phyloP scores from a whole-genome alignment of 1,140 invertebrate species.

The Drosophila ficusphila region DNA sequence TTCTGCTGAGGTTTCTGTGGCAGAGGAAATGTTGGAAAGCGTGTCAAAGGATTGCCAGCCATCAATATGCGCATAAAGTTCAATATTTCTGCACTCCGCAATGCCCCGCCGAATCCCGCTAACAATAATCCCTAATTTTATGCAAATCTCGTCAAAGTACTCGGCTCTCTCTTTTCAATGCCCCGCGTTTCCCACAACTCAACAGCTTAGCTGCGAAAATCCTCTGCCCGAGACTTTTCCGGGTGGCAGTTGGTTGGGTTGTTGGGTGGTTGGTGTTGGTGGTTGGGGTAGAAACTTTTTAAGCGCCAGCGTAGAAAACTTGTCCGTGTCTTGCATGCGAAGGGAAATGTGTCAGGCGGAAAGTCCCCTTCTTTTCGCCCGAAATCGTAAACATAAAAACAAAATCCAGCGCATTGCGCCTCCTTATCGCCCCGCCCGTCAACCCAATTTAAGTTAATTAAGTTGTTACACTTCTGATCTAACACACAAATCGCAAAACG shows the following conservation, averaged over 20 bases:
- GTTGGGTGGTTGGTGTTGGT: too few relatives aligned
- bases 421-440: constrained; percentile 26
- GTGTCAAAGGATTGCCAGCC: constrained; percentile 50
- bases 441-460: constrained; percentile 76
- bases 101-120: constrained; percentile 71
- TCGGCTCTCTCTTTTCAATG: constrained; percentile 23
- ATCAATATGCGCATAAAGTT: constrained; percentile 81
- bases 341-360: constrained; percentile 69
- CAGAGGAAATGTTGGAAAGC: background rate
- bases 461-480: constrained; percentile 62
- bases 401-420: constrained; percentile 41
- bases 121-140: constrained; percentile 79
- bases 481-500: constrained; percentile 47
- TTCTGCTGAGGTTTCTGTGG: background rate
- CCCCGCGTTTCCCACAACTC: constrained; percentile 15
- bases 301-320: constrained; percentile 73
- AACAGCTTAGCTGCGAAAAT: constrained; percentile 65
- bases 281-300: constrained; percentile 60
- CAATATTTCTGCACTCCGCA: constrained; percentile 73
- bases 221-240: constrained; percentile 49
- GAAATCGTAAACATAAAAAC: constrained; percentile 56
- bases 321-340: constrained; percentile 78
- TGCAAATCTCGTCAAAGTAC: constrained; percentile 75
- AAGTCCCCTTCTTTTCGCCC: constrained; percentile 23
- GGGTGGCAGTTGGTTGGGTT: too few relatives aligned